phyloP scores from a whole-genome alignment of 2,888 invertebrate genomes.

The Macrosoma leucophasiata region DNA sequence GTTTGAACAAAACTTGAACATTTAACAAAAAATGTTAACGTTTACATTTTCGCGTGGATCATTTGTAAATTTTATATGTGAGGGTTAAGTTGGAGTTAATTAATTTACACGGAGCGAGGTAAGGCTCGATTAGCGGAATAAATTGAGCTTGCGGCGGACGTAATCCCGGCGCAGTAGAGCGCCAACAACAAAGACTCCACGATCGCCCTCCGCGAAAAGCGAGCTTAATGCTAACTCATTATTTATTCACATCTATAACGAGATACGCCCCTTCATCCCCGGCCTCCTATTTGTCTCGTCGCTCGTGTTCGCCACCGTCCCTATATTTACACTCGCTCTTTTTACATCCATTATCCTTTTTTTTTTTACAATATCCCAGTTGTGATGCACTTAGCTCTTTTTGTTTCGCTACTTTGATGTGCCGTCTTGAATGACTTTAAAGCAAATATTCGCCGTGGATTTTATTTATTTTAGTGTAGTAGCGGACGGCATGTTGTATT shows the following conservation, averaged over 20 bases:
- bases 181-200: constrained; percentile 63
- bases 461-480: no score
- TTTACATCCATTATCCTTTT: constrained; percentile 52
- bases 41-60: constrained; percentile 13
- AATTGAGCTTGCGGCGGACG: constrained; percentile 56
- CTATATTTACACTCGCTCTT: constrained; percentile 48
- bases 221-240: constrained; percentile 68
- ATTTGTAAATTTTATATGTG: constrained; percentile 43
- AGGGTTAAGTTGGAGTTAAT: constrained; percentile 60
- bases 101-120: constrained; percentile 63
- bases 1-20: no score
- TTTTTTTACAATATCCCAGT: constrained; percentile 36
- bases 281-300: constrained; percentile 39
- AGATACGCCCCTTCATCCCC: constrained; percentile 56
- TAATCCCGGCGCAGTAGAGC: constrained; percentile 56
- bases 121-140: constrained; percentile 67
- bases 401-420: not conserved
- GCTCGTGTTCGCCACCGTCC: constrained; percentile 46
- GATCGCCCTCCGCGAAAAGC: constrained; percentile 44
- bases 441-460: no score
- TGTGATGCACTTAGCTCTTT: not conserved
- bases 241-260: constrained; percentile 73
- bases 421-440: no score
- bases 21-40: constrained; percentile 7
- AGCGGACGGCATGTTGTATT: no score